Evolutionary conservation across 2,113 vertebrate genomes (phyloP).

Genomic region (Aramus guarauna): DNA sequence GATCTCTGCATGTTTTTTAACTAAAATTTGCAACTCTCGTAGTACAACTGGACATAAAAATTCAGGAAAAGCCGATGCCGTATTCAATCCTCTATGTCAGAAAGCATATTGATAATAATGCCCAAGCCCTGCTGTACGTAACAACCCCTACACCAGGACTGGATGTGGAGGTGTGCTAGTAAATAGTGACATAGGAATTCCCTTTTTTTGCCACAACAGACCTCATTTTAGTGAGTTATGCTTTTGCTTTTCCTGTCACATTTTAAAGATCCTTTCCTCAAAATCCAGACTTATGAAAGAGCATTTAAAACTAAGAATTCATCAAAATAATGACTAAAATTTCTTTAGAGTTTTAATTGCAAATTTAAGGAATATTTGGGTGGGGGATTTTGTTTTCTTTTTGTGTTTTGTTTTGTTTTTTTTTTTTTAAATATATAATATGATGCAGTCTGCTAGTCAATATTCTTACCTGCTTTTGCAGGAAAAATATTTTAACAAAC

Average conservation of each 20-base stretch:
- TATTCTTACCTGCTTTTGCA: background rate
- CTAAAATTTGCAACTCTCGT: background rate
- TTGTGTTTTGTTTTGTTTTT: background rate
- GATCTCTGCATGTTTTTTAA: background rate
- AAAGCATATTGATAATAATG: background rate
- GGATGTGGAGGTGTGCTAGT: background rate
- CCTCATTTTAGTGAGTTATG: background rate
- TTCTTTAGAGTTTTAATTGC: background rate
- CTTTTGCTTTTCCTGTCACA: background rate
- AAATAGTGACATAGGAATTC: background rate
- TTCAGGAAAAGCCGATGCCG: background rate
- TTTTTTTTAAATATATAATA: background rate
- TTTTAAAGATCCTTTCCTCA: background rate
- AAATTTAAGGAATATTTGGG: background rate
- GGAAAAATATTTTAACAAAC: background rate
- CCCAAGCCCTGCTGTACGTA: background rate
- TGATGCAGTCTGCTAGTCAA: background rate
- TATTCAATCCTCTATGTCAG: background rate
- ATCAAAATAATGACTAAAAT: background rate
- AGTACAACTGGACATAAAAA: background rate
- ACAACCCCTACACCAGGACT: background rate
- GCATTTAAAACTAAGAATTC: background rate
- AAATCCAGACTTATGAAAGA: background rate
- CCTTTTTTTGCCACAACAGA: background rate
- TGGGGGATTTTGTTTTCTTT: too few species aligned